These are phyloP conservation scores for Macrotis lagotis DNA, from an alignment of 2,113 vertebrate species.

Conservation along the genomic window DNA sequence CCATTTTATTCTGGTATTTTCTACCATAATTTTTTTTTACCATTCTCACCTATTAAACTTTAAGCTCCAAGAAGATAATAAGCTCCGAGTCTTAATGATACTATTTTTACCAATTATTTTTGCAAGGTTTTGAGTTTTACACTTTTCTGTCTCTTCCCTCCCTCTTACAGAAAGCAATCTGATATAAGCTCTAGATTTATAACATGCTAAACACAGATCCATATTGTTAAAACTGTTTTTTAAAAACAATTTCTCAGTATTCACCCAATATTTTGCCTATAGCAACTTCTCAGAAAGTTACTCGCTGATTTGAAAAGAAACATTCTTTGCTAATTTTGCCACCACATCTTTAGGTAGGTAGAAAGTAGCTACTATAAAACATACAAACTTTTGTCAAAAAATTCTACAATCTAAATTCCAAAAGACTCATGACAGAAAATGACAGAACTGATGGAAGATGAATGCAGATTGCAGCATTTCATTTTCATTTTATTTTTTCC, in stretches of 20 bases:
- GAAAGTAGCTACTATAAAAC: background rate
- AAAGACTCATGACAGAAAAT: background rate
- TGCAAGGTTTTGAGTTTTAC: too few species aligned
- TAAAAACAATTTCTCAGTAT: background rate
- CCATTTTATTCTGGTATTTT: background rate
- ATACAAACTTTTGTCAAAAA: constrained; percentile 30
- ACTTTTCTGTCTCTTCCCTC: too few species aligned
- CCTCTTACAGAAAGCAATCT: too few species aligned
- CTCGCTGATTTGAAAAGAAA: background rate
- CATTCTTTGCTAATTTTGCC: constrained; percentile 35
- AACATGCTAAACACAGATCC: too few species aligned
- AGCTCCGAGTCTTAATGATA: background rate
- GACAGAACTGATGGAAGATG: background rate
- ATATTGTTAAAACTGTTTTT: too few species aligned
- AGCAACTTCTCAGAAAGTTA: background rate
- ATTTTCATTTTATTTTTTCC: background rate
- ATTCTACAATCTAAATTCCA: background rate
- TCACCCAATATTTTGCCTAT: background rate
- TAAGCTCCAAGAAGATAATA: background rate
- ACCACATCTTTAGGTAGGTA: background rate
- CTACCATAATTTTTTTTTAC: background rate
- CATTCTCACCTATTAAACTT: background rate
- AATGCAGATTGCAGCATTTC: background rate
- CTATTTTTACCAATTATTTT: too few species aligned
- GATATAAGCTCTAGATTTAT: too few species aligned